These are phyloP conservation scores for Armadillidium nasatum DNA, from an alignment of 1,140 invertebrate genomes.

Conservation along the genomic window DNA sequence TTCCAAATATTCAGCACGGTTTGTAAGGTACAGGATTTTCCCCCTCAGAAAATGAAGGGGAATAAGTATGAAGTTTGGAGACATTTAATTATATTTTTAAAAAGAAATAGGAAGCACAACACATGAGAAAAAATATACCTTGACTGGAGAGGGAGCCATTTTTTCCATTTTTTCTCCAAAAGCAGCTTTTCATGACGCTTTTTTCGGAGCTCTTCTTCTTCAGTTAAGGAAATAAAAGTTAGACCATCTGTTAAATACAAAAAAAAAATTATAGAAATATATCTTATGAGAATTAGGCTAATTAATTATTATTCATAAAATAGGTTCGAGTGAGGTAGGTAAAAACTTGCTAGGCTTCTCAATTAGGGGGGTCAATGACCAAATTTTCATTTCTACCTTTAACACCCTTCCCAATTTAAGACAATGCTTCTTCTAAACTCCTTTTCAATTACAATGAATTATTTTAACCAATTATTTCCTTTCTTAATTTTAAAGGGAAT, in stretches of 20 bases:
- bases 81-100: background rate
- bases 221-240: conserved; percentile 20
- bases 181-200: background rate
- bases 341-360: too few relatives aligned
- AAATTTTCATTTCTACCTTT: too few relatives aligned
- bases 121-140: background rate
- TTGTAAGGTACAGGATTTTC: background rate
- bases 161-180: conserved; percentile 20
- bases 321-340: too few relatives aligned
- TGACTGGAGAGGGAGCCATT: conserved; percentile 23
- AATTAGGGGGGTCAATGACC: too few relatives aligned
- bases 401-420: too few relatives aligned
- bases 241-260: conserved; percentile 24
- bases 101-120: too few relatives aligned
- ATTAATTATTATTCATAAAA: too few relatives aligned
- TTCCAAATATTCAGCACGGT: background rate
- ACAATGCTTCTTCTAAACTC: too few relatives aligned
- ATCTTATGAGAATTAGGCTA: too few relatives aligned
- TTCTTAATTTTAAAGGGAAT: too few relatives aligned
- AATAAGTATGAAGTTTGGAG: background rate
- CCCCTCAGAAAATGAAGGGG: background rate
- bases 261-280: background rate
- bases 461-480: too few relatives aligned
- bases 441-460: too few relatives aligned
- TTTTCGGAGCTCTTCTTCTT: conserved; percentile 26